These are phyloP conservation scores for Callithrix jacchus DNA, from an alignment of 2,113 vertebrate species.

Conservation along the genomic window DNA sequence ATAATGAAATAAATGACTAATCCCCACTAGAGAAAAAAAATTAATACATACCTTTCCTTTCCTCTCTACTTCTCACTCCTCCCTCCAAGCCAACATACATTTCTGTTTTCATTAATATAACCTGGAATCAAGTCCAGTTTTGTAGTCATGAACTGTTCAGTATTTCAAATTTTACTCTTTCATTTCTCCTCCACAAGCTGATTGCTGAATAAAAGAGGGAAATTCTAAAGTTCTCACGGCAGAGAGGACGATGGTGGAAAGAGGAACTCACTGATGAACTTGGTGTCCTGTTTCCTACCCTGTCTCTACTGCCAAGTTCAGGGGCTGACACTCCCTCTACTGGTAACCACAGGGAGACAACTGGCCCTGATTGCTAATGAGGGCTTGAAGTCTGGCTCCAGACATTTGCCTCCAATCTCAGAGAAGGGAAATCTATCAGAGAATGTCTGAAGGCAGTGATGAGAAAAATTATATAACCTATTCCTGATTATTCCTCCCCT, in stretches of 20 bases:
- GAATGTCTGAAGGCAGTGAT: neutral
- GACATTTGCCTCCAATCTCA: neutral
- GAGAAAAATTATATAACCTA: neutral
- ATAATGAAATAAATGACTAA: neutral
- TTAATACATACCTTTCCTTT: neutral
- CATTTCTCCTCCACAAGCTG: neutral
- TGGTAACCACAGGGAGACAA: neutral
- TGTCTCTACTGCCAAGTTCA: neutral
- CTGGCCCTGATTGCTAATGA: neutral
- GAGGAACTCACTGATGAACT: neutral
- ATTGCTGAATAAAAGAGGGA: neutral
- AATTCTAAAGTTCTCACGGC: neutral
- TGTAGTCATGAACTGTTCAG: neutral
- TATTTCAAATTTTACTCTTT: neutral
- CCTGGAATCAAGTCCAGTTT: neutral
- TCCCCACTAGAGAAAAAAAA: neutral
- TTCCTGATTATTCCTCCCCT: neutral
- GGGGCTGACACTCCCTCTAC: neutral
- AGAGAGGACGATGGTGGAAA: neutral
- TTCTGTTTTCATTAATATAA: neutral
- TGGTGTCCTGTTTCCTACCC: neutral
- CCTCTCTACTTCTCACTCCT: neutral
- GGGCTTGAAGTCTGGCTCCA: neutral
- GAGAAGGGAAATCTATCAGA: neutral
- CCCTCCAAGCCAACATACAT: neutral